Base-by-base conservation (phyloP, 2,113 vertebrate species). In the Clarias gariepinus region DNA sequence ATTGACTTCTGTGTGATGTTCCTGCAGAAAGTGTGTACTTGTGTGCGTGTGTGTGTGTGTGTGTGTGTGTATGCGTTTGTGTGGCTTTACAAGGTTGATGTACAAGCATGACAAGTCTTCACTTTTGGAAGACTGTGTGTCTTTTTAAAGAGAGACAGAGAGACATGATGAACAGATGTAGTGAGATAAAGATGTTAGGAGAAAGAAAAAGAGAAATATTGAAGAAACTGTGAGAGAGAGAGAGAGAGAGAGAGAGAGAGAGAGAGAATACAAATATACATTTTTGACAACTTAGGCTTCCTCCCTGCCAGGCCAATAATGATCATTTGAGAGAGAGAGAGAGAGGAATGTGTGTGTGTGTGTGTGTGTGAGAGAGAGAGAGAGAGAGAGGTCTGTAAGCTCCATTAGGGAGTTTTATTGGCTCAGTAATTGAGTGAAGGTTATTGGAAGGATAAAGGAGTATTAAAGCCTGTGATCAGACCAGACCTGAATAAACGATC, bases 371-470 rank as follows among this genome's bases (percentile, higher is more conserved):
- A n/a, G 23, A 19, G 55, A 61, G 79, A 76, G 85, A 88, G 84
- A 77, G 60, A 19, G 36, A 86, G 73, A 53, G 85, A 57, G 53
- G 47, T 79, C 63, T 81, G 82, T 88, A 86, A 83, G 89, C 52
- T 86, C 84, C 87, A 90, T 88, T 90, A 88, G 36, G 82, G 57
- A 61, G 58, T 64, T 89, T 90, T 86, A 90, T 74, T 86, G 87
- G 81, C 81, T 74, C 73, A 63, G 81, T 86, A 88, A 90, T 90
- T 84, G 81, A 88, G 83, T 88, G 85, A 91, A 90, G 90, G 89
- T 90, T 90, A 89, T 55, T 77, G 90, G 88, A 91, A 91, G 90
- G 90, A 89, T 88, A 88, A 90, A 73, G 69, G 85, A 73, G 74
- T 78, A 87, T 84, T 83, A 83, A 85, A 87, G 41, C 64, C 30